A percentile compares a stretch with the other conserved stretches of the same genome.
Conservation (phyloP, 2,888 invertebrate genomes). For the Macroteleia sp. region DNA sequence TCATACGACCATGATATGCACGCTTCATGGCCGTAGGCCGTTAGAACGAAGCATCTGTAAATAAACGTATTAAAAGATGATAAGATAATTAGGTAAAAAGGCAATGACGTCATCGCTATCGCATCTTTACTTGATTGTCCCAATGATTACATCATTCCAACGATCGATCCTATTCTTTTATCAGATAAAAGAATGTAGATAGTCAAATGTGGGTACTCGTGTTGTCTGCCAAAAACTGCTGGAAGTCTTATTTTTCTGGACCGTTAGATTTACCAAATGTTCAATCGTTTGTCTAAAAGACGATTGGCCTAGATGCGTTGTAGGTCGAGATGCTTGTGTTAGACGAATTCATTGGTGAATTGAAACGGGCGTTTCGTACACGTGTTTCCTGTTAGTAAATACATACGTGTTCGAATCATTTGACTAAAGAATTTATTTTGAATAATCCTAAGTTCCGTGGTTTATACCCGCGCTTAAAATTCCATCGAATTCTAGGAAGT, state of each 20-base stretch:
- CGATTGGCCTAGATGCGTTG: constrained; percentile 50
- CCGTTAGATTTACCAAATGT: constrained; percentile 37
- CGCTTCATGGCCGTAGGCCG: constrained; percentile 10
- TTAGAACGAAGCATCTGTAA: constrained; percentile 15
- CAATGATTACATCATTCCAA: constrained; percentile 14
- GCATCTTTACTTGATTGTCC: background rate
- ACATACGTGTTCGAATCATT: too few relatives aligned
- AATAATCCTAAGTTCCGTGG: too few relatives aligned
- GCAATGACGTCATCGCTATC: background rate
- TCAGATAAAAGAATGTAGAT: constrained; percentile 15
- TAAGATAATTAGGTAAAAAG: constrained; percentile 28
- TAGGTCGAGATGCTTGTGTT: constrained; percentile 41
- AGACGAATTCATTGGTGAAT: constrained; percentile 75
- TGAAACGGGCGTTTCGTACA: too few relatives aligned
- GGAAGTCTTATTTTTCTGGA: constrained; percentile 36
- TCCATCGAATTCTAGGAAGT: too few relatives aligned
- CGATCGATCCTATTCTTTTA: constrained; percentile 2
- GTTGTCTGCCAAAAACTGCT: constrained; percentile 22
- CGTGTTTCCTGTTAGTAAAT: too few relatives aligned
- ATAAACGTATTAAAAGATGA: constrained; percentile 31
- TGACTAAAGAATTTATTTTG: too few relatives aligned
- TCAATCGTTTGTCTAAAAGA: constrained; percentile 41
- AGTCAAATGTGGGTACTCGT: constrained; percentile 23
- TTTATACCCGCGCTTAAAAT: too few relatives aligned
- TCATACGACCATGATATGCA: constrained; percentile 11